Evolutionary conservation across 2,113 vertebrate genomes (phyloP).

Genomic region (Melanotaenia duboulayi): DNA sequence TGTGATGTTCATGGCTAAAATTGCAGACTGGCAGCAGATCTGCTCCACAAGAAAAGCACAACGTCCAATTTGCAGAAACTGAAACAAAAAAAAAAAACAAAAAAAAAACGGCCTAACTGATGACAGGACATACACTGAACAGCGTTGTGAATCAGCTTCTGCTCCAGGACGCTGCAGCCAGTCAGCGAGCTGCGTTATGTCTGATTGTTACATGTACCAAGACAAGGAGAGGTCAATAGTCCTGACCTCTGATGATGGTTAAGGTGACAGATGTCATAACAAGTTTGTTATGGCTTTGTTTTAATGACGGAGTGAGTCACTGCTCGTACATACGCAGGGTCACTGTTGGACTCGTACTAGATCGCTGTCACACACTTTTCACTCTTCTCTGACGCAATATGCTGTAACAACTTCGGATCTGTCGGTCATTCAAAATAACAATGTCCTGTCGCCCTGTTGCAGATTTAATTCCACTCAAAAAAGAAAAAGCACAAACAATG

Average conservation of each 20-base stretch:
- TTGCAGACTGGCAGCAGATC: slow-evolving; percentile 12
- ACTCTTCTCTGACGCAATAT: slow-evolving; percentile 66
- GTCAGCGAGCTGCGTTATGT: slow-evolving; percentile 41
- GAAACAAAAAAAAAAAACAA: too few species aligned
- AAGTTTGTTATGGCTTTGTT: slow-evolving; percentile 73
- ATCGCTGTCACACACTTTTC: slow-evolving; percentile 68
- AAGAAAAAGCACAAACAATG: slow-evolving; percentile 26
- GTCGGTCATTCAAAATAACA: slow-evolving; percentile 69
- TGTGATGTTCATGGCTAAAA: slow-evolving; percentile 17
- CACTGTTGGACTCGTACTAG: slow-evolving; percentile 51
- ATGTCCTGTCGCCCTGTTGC: slow-evolving; percentile 36
- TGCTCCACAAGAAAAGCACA: slow-evolving; percentile 29
- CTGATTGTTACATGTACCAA: slow-evolving; percentile 62
- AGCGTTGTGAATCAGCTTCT: slow-evolving; percentile 52
- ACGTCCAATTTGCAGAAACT: slow-evolving; percentile 33
- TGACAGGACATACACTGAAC: slow-evolving; percentile 22
- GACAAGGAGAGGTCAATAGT: slow-evolving; percentile 74
- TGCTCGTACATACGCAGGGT: slow-evolving; percentile 30
- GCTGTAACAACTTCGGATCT: slow-evolving; percentile 69
- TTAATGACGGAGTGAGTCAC: slow-evolving; percentile 70
- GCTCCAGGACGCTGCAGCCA: slow-evolving; percentile 39
- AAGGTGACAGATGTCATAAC: slow-evolving; percentile 78
- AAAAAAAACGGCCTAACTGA: slow-evolving; percentile 30
- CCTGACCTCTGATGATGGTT: slow-evolving; percentile 77
- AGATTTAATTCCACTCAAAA: slow-evolving; percentile 35